phyloP scores from a whole-genome alignment of 2,888 invertebrate species.

The Girardia tigrina region DNA sequence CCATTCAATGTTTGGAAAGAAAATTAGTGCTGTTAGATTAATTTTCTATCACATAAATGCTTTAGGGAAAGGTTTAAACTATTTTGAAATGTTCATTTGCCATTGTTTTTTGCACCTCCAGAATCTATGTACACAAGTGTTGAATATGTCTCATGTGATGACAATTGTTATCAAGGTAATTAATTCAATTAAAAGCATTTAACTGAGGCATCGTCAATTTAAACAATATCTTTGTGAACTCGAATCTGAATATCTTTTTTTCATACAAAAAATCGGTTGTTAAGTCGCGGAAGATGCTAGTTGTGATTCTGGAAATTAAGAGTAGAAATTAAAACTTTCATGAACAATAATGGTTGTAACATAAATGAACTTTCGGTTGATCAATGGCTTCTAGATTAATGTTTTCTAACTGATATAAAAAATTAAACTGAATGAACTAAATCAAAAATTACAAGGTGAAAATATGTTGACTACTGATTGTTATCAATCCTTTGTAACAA shows the following conservation, averaged over 20 bases:
- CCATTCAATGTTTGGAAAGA: background rate
- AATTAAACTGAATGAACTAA: background rate
- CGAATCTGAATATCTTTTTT: background rate
- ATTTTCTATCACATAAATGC: background rate
- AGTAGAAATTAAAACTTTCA: too few species aligned
- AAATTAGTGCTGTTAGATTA: conserved; percentile 8
- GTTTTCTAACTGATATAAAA: background rate
- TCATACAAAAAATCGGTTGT: background rate
- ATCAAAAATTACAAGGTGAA: background rate
- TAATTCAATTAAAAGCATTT: background rate
- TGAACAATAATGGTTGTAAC: background rate
- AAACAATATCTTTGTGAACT: background rate
- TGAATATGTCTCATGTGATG: conserved; percentile 9
- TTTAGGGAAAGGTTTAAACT: background rate
- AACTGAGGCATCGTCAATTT: background rate
- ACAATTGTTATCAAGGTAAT: background rate
- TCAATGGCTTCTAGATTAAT: background rate
- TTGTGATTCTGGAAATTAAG: background rate
- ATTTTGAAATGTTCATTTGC: background rate
- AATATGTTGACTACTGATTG: background rate
- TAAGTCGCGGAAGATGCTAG: background rate
- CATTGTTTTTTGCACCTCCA: background rate
- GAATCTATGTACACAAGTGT: background rate
- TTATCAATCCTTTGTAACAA: background rate
- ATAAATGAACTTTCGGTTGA: background rate